Percentiles rank a stretch among this genome's conserved stretches.
Conservation (phyloP, 2,113 vertebrate genomes). For the Monopterus albus region DNA sequence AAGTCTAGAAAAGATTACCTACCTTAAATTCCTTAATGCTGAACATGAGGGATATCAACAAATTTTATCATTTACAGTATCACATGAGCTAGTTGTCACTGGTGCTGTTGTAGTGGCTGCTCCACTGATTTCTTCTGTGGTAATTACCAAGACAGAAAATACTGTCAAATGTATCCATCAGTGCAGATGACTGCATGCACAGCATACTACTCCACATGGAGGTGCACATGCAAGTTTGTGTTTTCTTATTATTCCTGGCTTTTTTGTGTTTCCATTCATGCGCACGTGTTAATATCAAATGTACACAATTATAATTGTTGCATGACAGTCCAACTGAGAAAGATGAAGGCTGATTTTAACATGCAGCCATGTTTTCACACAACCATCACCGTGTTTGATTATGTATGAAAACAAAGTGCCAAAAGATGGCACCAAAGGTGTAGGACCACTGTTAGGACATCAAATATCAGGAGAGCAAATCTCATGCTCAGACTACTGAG, state of each 20-base stretch:
- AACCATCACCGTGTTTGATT: neutral
- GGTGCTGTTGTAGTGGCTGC: conserved; percentile 58
- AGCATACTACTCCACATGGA: conserved; percentile 39
- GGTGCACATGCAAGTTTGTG: conserved; percentile 26
- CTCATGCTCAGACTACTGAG: too few species aligned
- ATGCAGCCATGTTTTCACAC: conserved; percentile 23
- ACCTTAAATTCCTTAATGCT: conserved; percentile 4
- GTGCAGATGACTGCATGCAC: conserved; percentile 61
- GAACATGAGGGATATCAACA: conserved; percentile 6
- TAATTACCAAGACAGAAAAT: conserved; percentile 61
- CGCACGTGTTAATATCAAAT: neutral
- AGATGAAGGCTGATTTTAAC: neutral
- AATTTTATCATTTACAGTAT: conserved; percentile 67
- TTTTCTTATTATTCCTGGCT: neutral
- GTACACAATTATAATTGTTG: neutral
- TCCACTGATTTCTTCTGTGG: conserved; percentile 59
- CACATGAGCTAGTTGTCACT: conserved; percentile 66
- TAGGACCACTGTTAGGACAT: too few species aligned
- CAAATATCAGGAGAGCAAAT: neutral
- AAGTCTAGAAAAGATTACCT: neutral
- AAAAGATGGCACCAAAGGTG: neutral
- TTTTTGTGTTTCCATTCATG: neutral
- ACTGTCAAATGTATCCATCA: conserved; percentile 25
- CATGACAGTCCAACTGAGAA: neutral
- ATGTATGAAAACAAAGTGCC: neutral